Conservation (phyloP, 2,797 vertebrate species). For the Amblyopsis hoosieri region DNA sequence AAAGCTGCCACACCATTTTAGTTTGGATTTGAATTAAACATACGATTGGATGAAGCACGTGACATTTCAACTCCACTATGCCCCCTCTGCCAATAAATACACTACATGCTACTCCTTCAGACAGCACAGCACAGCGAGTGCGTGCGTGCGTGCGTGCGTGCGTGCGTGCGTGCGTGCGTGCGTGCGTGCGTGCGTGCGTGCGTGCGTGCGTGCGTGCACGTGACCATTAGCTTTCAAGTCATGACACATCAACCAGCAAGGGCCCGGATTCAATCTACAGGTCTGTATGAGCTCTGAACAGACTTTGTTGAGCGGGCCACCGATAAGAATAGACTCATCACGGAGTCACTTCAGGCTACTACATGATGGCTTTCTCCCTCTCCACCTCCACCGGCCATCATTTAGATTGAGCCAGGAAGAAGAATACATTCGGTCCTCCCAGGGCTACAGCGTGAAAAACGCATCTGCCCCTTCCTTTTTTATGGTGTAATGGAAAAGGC, state of each 20-base stretch:
- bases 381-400: slow-evolving; percentile 4
- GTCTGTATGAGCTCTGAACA: slow-evolving; percentile 48
- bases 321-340: slow-evolving; percentile 33
- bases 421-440: slow-evolving; percentile 5
- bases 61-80: no score
- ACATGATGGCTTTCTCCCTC: not conserved
- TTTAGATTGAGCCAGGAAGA: not conserved
- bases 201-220: not conserved
- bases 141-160: not conserved
- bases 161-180: slow-evolving; percentile 1
- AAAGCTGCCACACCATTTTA: no score
- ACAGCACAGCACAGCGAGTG: no score
- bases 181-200: not conserved
- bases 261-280: slow-evolving; percentile 44
- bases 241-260: slow-evolving; percentile 43
- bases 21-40: no score
- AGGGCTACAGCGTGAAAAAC: not conserved
- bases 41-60: no score
- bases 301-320: slow-evolving; percentile 24
- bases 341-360: slow-evolving; percentile 21
- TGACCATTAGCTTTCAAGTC: slow-evolving; percentile 9
- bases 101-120: no score
- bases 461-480: not conserved
- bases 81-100: no score
- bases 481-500: not conserved